These are phyloP conservation scores for Drosophila setosimentum DNA, from an alignment of 2,888 invertebrate genomes.

Conservation along the genomic window DNA sequence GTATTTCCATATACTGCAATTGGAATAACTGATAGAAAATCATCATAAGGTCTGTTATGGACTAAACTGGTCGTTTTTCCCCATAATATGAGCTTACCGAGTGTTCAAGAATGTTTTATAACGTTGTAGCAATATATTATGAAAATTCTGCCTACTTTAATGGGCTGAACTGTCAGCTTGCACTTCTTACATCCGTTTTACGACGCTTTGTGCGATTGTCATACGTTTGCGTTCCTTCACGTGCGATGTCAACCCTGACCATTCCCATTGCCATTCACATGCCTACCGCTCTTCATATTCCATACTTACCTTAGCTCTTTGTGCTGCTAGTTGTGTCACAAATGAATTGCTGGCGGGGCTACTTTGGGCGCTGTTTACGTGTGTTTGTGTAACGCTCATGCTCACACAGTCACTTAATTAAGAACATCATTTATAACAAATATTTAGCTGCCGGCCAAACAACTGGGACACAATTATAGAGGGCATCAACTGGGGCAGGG, in stretches of 20 bases:
- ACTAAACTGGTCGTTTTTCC: neutral
- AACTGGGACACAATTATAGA: slow-evolving; percentile 49
- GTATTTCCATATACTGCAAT: neutral
- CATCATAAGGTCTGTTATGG: neutral
- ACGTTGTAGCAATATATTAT: slow-evolving; percentile 5
- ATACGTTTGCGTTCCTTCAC: slow-evolving; percentile 39
- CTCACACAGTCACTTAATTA: slow-evolving; percentile 72
- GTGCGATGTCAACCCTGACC: slow-evolving; percentile 34
- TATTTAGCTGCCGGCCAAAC: slow-evolving; percentile 67
- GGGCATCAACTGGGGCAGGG: slow-evolving; percentile 8
- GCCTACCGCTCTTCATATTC: neutral
- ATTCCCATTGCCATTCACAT: neutral
- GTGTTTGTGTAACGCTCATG: slow-evolving; percentile 44
- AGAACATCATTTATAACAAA: slow-evolving; percentile 77
- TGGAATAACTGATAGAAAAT: neutral
- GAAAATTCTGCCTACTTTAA: slow-evolving; percentile 32
- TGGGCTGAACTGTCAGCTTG: slow-evolving; percentile 34
- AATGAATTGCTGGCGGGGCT: slow-evolving; percentile 41
- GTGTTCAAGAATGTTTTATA: neutral
- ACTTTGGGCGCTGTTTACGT: slow-evolving; percentile 26
- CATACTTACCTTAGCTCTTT: neutral
- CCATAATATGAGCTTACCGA: neutral
- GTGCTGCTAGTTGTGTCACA: slow-evolving; percentile 32
- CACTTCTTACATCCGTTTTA: slow-evolving; percentile 59
- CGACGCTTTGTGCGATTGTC: slow-evolving; percentile 58